These are phyloP conservation scores for Scarus forsteni DNA, from an alignment of 2,797 vertebrate genomes.

Conservation along the genomic window DNA sequence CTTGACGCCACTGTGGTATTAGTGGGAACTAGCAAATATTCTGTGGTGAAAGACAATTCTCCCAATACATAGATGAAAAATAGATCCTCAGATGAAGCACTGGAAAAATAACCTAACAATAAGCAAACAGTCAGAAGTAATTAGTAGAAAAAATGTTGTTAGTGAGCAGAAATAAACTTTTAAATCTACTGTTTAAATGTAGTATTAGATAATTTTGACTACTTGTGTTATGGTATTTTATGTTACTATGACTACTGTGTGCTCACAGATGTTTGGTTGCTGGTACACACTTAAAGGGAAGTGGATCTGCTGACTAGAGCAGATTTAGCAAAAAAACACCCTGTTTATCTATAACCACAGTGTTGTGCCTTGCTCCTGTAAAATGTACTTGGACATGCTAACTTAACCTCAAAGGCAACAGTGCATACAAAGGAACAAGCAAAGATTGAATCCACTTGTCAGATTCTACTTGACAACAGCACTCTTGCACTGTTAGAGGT, in stretches of 20 bases:
- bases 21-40: slow-evolving; percentile 45
- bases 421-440: not conserved
- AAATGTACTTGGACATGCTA: slow-evolving; percentile 26
- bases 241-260: slow-evolving; percentile 21
- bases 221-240: slow-evolving; percentile 13
- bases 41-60: slow-evolving; percentile 47
- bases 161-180: slow-evolving; percentile 5
- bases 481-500: slow-evolving; percentile 1
- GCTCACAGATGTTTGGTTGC: slow-evolving; percentile 49
- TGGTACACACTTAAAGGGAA: slow-evolving; percentile 52
- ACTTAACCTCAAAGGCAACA: slow-evolving; percentile 19
- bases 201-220: slow-evolving; percentile 5
- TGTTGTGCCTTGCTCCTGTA: slow-evolving; percentile 28
- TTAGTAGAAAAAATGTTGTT: slow-evolving; percentile 3
- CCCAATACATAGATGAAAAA: slow-evolving; percentile 31
- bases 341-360: slow-evolving; percentile 46
- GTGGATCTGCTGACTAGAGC: slow-evolving; percentile 59
- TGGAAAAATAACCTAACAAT: slow-evolving; percentile 8
- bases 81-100: slow-evolving; percentile 21
- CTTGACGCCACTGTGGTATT: slow-evolving; percentile 51
- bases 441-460: not conserved
- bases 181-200: not conserved
- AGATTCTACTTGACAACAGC: not conserved
- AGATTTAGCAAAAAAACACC: slow-evolving; percentile 37
- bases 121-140: slow-evolving; percentile 9